These are phyloP conservation scores for Mobula birostris DNA, from an alignment of 2,113 vertebrate species.

Conservation along the genomic window DNA sequence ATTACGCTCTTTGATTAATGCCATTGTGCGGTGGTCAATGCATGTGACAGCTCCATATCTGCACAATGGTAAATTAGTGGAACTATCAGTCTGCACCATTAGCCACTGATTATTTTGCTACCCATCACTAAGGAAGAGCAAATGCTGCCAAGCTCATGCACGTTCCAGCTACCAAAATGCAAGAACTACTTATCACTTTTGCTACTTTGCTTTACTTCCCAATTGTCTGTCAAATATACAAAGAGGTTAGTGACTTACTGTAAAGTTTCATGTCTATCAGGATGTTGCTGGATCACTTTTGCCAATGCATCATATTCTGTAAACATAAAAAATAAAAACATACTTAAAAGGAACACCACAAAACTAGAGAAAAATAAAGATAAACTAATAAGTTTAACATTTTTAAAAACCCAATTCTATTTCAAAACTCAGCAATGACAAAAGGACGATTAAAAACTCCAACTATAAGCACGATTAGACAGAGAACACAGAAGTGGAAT, in stretches of 20 bases:
- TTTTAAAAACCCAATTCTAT: not conserved
- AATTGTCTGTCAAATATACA: not conserved
- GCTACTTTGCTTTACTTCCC: not conserved
- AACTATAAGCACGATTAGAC: not conserved
- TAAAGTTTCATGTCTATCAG: constrained; percentile 88
- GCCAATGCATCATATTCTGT: constrained; percentile 94
- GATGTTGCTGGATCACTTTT: constrained; percentile 94
- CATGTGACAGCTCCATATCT: not conserved
- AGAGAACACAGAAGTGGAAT: not conserved
- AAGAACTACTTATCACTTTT: not conserved
- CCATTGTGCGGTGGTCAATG: no score
- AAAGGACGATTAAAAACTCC: not conserved
- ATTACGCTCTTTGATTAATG: not conserved
- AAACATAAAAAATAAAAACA: constrained; percentile 42
- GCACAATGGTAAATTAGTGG: not conserved
- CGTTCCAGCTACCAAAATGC: not conserved
- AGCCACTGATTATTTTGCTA: not conserved
- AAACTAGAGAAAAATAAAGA: not conserved
- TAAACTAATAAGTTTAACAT: not conserved
- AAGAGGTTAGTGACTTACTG: constrained; percentile 67
- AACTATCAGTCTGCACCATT: not conserved
- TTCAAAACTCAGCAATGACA: not conserved
- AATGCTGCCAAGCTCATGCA: not conserved
- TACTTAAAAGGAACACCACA: not conserved
- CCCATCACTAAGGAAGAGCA: not conserved